Conservation (phyloP, 2,888 invertebrate species). For the Aspidapion aeneum region DNA sequence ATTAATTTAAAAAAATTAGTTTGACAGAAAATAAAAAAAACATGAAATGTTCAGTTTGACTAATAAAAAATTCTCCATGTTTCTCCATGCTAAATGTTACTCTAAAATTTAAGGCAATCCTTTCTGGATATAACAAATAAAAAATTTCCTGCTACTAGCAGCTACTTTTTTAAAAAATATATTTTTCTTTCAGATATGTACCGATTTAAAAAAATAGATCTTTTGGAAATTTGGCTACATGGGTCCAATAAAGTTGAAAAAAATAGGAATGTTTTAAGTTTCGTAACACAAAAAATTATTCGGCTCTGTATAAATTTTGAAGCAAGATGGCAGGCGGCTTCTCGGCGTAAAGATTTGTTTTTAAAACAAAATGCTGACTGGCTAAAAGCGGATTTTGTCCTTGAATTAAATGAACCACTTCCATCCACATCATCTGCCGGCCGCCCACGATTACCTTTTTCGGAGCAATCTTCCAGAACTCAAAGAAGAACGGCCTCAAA, state of each 20-base stretch:
- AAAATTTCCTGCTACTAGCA: background rate
- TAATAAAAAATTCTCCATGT: background rate
- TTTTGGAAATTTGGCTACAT: slow-evolving; percentile 7
- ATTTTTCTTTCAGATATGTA: slow-evolving; percentile 5
- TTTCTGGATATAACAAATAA: background rate
- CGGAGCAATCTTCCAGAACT: background rate
- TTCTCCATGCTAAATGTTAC: background rate
- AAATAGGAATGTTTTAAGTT: background rate
- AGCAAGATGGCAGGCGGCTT: slow-evolving; percentile 1
- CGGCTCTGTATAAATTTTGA: slow-evolving; percentile 4
- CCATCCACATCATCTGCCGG: slow-evolving; percentile 7
- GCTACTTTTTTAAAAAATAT: background rate
- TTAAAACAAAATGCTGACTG: background rate
- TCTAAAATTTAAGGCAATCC: background rate
- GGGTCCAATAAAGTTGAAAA: slow-evolving; percentile 3
- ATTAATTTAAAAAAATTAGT: too few relatives aligned
- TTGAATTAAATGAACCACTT: slow-evolving; percentile 2
- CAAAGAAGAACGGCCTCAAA: slow-evolving; percentile 6
- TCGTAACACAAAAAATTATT: slow-evolving; percentile 1
- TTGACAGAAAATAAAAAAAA: too few relatives aligned
- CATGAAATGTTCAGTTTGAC: too few relatives aligned
- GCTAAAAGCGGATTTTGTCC: slow-evolving; percentile 3
- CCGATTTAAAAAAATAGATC: slow-evolving; percentile 3
- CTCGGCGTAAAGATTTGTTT: slow-evolving; percentile 4
- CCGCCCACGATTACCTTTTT: background rate